Conservation (phyloP, 2,888 invertebrate species). For the Timandra comae region DNA sequence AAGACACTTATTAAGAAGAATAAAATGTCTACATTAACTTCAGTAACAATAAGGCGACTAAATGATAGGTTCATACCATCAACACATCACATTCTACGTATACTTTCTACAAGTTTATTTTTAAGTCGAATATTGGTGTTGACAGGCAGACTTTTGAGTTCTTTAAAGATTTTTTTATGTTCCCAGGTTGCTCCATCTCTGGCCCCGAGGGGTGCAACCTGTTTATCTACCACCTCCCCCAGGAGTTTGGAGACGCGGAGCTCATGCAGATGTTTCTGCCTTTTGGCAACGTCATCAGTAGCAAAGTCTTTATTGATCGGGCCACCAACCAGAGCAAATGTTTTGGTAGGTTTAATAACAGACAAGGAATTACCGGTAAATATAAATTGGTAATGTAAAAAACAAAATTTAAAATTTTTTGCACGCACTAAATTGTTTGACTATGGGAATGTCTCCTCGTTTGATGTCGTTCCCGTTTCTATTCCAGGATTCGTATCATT, state of each 20-base stretch:
- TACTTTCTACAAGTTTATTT: too few relatives aligned
- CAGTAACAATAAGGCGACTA: too few relatives aligned
- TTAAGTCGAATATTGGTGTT: constrained; percentile 39
- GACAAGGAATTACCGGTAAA: not conserved
- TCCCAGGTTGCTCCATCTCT: constrained; percentile 95
- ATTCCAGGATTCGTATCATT: constrained; percentile 97
- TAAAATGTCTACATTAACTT: too few relatives aligned
- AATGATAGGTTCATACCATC: too few relatives aligned
- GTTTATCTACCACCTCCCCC: constrained; percentile 99
- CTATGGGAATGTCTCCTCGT: too few relatives aligned
- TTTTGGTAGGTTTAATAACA: constrained; percentile 86
- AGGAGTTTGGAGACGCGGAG: constrained; percentile 99
- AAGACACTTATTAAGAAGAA: too few relatives aligned
- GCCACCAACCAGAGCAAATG: constrained; percentile 99
- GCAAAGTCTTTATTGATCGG: constrained; percentile 99
- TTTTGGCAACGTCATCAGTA: constrained; percentile 99
- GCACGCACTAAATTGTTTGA: too few relatives aligned
- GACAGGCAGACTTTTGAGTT: constrained; percentile 74
- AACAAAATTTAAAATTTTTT: too few relatives aligned
- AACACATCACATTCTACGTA: too few relatives aligned
- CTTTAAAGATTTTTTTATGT: constrained; percentile 83
- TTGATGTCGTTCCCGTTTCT: too few relatives aligned
- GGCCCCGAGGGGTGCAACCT: constrained; percentile 99
- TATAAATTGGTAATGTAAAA: too few relatives aligned
- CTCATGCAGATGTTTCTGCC: constrained; percentile 99